These are phyloP conservation scores for Coelopa pilipes DNA, from an alignment of 2,888 invertebrate genomes.

Conservation along the genomic window DNA sequence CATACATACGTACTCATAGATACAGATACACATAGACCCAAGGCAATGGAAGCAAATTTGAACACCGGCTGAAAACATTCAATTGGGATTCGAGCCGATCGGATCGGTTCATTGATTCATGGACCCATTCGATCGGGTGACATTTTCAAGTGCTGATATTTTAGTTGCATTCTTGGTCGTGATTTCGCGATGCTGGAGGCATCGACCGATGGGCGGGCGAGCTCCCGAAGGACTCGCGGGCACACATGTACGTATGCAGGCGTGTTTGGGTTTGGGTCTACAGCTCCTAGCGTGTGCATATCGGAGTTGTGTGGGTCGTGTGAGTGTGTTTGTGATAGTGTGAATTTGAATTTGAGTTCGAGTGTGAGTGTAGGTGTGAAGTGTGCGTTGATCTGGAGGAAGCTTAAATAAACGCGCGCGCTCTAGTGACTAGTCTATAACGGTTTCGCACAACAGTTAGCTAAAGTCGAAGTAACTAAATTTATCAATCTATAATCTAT, in stretches of 20 bases:
- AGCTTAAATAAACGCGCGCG: too few relatives aligned
- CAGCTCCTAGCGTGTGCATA: conserved; percentile 18
- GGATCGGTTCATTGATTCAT: background rate
- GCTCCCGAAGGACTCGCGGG: conserved; percentile 50
- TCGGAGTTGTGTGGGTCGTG: background rate
- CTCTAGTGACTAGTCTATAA: too few relatives aligned
- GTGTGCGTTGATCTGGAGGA: conserved; percentile 19
- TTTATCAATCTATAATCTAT: too few relatives aligned
- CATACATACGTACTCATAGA: conserved; percentile 36
- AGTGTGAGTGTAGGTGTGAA: conserved; percentile 38
- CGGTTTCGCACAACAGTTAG: background rate
- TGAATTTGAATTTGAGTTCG: too few relatives aligned
- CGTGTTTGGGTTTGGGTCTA: background rate
- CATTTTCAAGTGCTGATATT: conserved; percentile 63
- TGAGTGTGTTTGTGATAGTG: conserved; percentile 34
- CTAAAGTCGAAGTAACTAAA: background rate
- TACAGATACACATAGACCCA: conserved; percentile 1
- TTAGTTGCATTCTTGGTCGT: conserved; percentile 35
- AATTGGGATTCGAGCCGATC: conserved; percentile 26
- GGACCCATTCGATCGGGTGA: conserved; percentile 21
- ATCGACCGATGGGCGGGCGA: conserved; percentile 20
- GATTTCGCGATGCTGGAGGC: conserved; percentile 31
- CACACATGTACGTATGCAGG: background rate
- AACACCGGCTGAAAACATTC: conserved; percentile 7
- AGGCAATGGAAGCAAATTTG: conserved; percentile 41